Conservation (phyloP, 2,888 invertebrate genomes). For the Tridacna gigas region DNA sequence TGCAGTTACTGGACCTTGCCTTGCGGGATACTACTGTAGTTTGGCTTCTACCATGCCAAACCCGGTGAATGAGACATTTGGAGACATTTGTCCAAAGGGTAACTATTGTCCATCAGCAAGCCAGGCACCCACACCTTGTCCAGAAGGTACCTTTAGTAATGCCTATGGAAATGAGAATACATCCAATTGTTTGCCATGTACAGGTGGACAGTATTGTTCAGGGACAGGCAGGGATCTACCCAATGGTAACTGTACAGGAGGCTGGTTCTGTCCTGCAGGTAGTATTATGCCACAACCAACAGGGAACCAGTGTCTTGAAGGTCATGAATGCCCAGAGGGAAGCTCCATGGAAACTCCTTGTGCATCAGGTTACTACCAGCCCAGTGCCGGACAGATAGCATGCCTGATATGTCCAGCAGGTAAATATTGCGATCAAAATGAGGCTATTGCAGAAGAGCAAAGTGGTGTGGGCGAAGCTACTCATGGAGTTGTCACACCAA, state of each 20-base stretch:
- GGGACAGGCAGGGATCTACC: slow-evolving; percentile 78
- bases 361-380: slow-evolving; percentile 80
- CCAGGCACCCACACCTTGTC: slow-evolving; percentile 76
- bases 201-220: slow-evolving; percentile 81
- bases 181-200: slow-evolving; percentile 81
- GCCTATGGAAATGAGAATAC: slow-evolving; percentile 77
- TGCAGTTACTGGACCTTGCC: slow-evolving; percentile 76
- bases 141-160: slow-evolving; percentile 78
- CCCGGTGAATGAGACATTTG: slow-evolving; percentile 82
- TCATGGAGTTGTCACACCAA: slow-evolving; percentile 83
- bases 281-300: slow-evolving; percentile 80
- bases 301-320: slow-evolving; percentile 80
- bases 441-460: slow-evolving; percentile 81
- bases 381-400: slow-evolving; percentile 72
- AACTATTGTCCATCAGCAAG: slow-evolving; percentile 82
- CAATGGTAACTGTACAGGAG: slow-evolving; percentile 78
- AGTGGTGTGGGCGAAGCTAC: slow-evolving; percentile 80
- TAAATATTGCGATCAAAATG: slow-evolving; percentile 82
- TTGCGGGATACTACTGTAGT: slow-evolving; percentile 81
- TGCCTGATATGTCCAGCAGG: slow-evolving; percentile 81
- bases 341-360: slow-evolving; percentile 79
- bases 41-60: slow-evolving; percentile 78
- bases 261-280: slow-evolving; percentile 80
- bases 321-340: slow-evolving; percentile 81
- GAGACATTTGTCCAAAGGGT: slow-evolving; percentile 83